Evolutionary conservation across 2,797 vertebrate genomes (phyloP), one percentile per base, ranked within the genome.

Genomic region (Telmatherina bonti): DNA sequence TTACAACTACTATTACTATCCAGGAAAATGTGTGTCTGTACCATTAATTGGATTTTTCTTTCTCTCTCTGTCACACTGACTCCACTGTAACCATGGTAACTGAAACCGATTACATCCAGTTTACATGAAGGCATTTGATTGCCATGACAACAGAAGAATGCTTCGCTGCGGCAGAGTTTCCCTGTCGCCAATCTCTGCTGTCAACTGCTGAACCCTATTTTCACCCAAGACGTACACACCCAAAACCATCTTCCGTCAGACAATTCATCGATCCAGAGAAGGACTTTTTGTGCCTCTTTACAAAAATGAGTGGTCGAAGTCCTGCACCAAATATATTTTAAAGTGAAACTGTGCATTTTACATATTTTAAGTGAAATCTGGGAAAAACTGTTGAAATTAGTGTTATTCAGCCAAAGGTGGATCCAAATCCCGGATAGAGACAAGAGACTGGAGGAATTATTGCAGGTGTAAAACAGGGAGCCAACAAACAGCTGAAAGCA

Each of bases 31-130:
- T 33, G n/a, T n/a, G 29, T 47, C 33, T 47, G n/a, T 22, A 24
- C 27, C 62, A 31, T 36, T 72, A 75, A 68, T 72, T 79, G 51
- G 33, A 6, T 55, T 62, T 9, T 55, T 36, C 45, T 58, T 24
- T 45, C 31, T 1, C 0, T 65, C 45, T 53, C 68, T 58, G 2
- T 49, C 24, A 5, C n/a, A 52, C 29, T 62, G 41, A 68, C 57
- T 65, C 59, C 33, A 41, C 27, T 29, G 81, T 84, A 67, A 64
- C 88, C 74, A 81, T 75, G 63, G 82, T 61, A 85, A 88, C 88
- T 73, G 24, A 79, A 82, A 85, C 47, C 45, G 53, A 86, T 78
- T 73, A 61, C 26, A 49, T 72, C 55, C 79, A 74, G 67, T 63
- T 82, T 84, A 80, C 47, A 73, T 57, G 71, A 61, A 60, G 56